Conservation (phyloP, 2,888 invertebrate genomes). For the Microdon myrmicae region DNA sequence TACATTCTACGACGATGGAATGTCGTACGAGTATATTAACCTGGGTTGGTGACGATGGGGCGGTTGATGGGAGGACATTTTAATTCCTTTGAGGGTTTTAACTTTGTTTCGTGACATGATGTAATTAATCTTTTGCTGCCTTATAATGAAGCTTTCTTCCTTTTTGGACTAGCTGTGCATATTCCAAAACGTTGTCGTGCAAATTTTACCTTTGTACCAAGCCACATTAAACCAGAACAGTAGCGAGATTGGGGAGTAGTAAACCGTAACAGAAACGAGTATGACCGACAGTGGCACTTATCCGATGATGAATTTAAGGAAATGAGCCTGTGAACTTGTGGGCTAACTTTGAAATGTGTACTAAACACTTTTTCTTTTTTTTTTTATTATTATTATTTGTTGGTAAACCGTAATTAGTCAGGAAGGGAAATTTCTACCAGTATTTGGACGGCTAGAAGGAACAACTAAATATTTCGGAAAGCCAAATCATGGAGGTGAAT, state of each 20-base stretch:
- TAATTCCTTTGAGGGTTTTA: slow-evolving; percentile 45
- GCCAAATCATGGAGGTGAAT: slow-evolving; percentile 1
- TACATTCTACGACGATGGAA: slow-evolving; percentile 49
- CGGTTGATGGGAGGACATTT: slow-evolving; percentile 37
- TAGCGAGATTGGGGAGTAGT: slow-evolving; percentile 17
- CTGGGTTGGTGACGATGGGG: slow-evolving; percentile 6
- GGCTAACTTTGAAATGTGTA: slow-evolving; percentile 46
- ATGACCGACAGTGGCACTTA: slow-evolving; percentile 37
- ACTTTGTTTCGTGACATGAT: slow-evolving; percentile 48
- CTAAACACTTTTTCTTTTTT: slow-evolving; percentile 51
- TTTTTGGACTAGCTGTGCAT: slow-evolving; percentile 14
- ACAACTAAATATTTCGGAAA: not conserved
- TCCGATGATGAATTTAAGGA: slow-evolving; percentile 47
- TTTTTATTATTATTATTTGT: too few species aligned
- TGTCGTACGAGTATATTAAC: slow-evolving; percentile 40
- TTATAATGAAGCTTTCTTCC: slow-evolving; percentile 43
- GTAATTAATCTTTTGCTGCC: slow-evolving; percentile 52
- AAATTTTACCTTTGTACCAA: slow-evolving; percentile 51
- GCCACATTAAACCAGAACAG: slow-evolving; percentile 24
- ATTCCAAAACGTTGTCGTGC: slow-evolving; percentile 45
- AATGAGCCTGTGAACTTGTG: slow-evolving; percentile 43
- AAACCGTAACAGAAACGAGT: slow-evolving; percentile 4
- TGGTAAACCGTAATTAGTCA: slow-evolving; percentile 42
- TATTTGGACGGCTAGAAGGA: too few species aligned
- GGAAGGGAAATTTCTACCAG: not conserved